Evolutionary conservation across 1,140 invertebrate genomes (phyloP), one percentile per base, ranked within the genome.

Genomic region (Brachionus plicatilis): DNA sequence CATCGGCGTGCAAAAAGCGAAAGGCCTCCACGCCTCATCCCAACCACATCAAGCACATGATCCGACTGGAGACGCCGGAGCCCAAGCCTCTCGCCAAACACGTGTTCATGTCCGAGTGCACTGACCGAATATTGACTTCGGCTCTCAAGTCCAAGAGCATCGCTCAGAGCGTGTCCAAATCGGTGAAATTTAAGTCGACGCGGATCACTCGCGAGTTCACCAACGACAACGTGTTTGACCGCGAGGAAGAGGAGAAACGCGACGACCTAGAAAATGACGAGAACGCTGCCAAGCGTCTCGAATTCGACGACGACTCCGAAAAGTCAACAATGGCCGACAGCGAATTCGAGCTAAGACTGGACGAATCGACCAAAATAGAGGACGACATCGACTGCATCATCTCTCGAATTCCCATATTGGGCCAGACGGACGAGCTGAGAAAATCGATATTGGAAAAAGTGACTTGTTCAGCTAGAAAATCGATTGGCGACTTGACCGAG

Each of bases 361-460:
- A 76, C 20, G 43, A 76, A 27, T 76, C 72, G 11, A 76, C 41
- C 24, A 76, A 50, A 76, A 27, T 76, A 1, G 72, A 76, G 27
- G 45, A 76, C 11, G 72, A 76, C 24, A 50, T 50, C 0, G 45
- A 76, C 11, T 11, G 6, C 7, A 76, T 76, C 20, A 76, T 50
- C 7, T 50, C 45, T 2, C 9, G 33, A 27, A 76, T 76, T 12
- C 72, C 72, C 11, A 76, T 76, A 24, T 27, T 76, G 43, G 29
- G 8, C 11, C 20, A 53, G 4, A 76, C 72, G 24, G 72, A 76
- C 9, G 72, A 76, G 27, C 24, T 76, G 3, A 47, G 43, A 50
- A 76, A 76, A 50, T 50, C 43, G 3, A 76, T 76, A 37, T 76
- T 76, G 4, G 72, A 76, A 50, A 76, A 76, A 76, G 72, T 76